Base-by-base conservation (phyloP, 2,113 vertebrate genomes). In the Dermatemys mawii region DNA sequence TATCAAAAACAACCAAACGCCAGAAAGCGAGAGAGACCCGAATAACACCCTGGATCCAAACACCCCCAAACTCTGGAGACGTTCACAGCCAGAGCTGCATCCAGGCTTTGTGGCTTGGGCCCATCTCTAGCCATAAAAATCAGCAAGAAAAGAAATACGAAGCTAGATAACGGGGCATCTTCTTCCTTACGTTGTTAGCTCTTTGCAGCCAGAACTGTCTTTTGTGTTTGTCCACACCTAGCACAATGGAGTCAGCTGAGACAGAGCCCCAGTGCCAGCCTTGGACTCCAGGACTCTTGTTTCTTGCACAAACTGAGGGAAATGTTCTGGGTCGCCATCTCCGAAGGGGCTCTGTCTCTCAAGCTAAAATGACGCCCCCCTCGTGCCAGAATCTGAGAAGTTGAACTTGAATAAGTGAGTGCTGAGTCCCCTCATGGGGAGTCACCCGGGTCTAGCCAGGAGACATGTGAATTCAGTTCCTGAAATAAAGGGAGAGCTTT, bases 101-200 rank as follows among this genome's bases (percentile, higher is more conserved):
- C 83, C 87, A 90, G 87, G 78, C 41, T 90, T 89, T 78, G 88
- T 84, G 92, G 91, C 94, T 95, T 46, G 73, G 90, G 80, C 86
- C 83, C 86, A 91, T 96, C 91, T 94, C 92, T 91, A 86, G n/a
- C 55, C 78, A 35, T 55, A 29, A 91, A 93, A 95, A 57, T 87
- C 96, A 81, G 87, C 87, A 93, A 48, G 81, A 92, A 96, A 94
- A 92, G 32, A 90, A 86, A 95, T 92, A 92, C 5, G 46, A 46
- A 46, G 46, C 46, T 8, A 92, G 97, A 91, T 49, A 78, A 24
- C 73, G n/a, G 87, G 94, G 84, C 93, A 96, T 91, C 96, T 95
- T 80, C 90, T 91, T 0, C 22, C 89, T 82, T 78, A 81, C 86
- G 96, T 94, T 93, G 90, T 92, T 95, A 73, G 84, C 88, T 96